Conservation (phyloP, 2,797 vertebrate genomes). For the Neosalanx taihuensis region DNA sequence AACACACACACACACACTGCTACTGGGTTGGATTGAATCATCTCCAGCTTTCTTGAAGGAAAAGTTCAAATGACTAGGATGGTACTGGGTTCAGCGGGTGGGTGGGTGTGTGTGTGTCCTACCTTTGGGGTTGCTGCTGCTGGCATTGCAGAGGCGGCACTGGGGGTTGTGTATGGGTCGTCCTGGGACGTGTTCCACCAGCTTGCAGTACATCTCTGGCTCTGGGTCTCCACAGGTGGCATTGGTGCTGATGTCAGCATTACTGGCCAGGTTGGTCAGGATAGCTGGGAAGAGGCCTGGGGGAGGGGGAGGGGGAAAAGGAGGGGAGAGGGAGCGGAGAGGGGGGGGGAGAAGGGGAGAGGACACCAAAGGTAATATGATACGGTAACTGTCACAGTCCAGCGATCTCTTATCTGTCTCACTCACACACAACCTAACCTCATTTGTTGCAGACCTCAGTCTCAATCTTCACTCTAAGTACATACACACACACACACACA, state of each 20-base stretch:
- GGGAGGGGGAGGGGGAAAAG: neutral
- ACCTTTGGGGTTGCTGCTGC: constrained; percentile 83
- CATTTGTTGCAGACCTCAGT: neutral
- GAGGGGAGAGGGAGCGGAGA: too few relatives aligned
- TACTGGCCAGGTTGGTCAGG: constrained; percentile 85
- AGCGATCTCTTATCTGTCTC: too few relatives aligned
- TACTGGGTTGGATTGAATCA: too few relatives aligned
- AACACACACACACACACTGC: neutral
- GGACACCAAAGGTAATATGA: neutral
- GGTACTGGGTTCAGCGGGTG: too few relatives aligned
- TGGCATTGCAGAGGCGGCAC: constrained; percentile 82
- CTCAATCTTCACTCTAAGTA: neutral
- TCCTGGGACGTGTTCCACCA: constrained; percentile 93
- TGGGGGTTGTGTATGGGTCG: constrained; percentile 82
- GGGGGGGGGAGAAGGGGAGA: neutral
- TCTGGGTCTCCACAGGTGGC: constrained; percentile 88
- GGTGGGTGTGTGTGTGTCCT: constrained; percentile 23
- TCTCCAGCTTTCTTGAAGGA: too few relatives aligned
- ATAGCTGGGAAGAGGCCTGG: constrained; percentile 93
- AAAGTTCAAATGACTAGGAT: too few relatives aligned
- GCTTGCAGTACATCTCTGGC: constrained; percentile 91
- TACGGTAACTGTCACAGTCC: neutral
- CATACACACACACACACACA: neutral
- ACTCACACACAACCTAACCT: too few relatives aligned
- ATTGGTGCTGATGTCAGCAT: constrained; percentile 83